Evolutionary conservation across 2,797 vertebrate species (phyloP), one percentile per base, ranked within the genome.

Genomic region (Schizopygopsis malacanthus): DNA sequence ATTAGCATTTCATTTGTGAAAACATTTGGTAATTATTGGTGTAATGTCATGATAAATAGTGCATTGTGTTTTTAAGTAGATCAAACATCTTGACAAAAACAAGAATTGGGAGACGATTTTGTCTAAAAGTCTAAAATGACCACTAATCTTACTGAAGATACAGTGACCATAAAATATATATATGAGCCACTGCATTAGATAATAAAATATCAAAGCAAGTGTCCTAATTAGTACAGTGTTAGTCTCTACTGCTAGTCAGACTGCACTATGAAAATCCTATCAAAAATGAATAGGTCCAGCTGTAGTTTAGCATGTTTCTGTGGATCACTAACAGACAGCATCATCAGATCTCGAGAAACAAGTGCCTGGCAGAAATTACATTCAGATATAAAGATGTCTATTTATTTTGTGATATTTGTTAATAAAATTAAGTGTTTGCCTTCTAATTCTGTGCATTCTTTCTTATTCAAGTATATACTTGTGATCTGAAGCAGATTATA

Each of bases 331-430:
- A 72, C 69, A 71, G 20, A 71, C 69, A 39, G 65, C 7, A 39
- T 69, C 63, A 1, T 54, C 28, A 76, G 50, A 12, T 54, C 50
- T 15, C 18, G 2, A 13, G 33, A 56, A 22, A 76, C 0, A 87
- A 80, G 72, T 82, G 75, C 80, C 84, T 85, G 83, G 37, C 7
- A 4, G 80, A 82, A 4, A 67, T 1, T 39, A 15, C 73, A 81
- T 28, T 73, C 20, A 71, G 16, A 67, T 20, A 61, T 33, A 25
- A 65, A 28, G 15, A 71, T 13, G 39, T 33, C 41, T 73, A 47
- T 67, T 72, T 39, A 50, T 50, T 79, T 88, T 78, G 39, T 82
- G 76, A 76, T 59, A 59, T 88, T 88, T 88, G 84, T 54, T 71
- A 86, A 86, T 83, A 83, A 82, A 88, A 65, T 73, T 2, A 79